A percentile compares a stretch with the other conserved stretches of the same genome.
Evolutionary conservation across 2,113 vertebrate species (phyloP).

Genomic region (Corythaixoides concolor): DNA sequence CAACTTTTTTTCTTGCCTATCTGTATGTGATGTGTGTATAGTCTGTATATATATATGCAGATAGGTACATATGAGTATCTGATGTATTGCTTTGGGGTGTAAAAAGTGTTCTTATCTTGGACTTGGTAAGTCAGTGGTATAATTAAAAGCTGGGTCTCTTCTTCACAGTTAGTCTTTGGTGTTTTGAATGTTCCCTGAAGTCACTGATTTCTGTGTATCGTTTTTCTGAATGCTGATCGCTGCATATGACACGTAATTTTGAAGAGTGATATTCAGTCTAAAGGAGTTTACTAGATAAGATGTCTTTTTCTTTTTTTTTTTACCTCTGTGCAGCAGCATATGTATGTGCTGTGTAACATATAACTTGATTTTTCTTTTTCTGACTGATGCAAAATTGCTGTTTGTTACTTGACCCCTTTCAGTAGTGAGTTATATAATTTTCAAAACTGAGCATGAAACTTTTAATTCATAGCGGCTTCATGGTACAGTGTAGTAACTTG

Average conservation of each 20-base stretch:
- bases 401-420: neutral
- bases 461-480: neutral
- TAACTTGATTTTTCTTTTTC: neutral
- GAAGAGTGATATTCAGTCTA: neutral
- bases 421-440: neutral
- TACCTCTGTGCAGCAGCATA: fast-evolving
- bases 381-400: neutral
- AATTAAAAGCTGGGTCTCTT: neutral
- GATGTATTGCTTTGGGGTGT: neutral
- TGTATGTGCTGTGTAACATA: neutral
- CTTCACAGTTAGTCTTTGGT: neutral
- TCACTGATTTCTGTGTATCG: neutral
- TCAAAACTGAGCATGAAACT: neutral
- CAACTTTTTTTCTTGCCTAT: fast-evolving
- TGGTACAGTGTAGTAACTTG: neutral
- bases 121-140: neutral
- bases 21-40: neutral
- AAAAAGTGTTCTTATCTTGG: neutral
- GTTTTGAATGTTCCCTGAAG: neutral
- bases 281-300: neutral
- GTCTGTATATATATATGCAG: fast-evolving
- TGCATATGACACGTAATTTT: neutral
- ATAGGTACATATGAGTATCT: neutral
- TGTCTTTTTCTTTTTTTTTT: neutral
- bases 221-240: neutral